Evolutionary conservation across 2,797 vertebrate genomes (phyloP).

Genomic region (Chlorospingus flavigularis): DNA sequence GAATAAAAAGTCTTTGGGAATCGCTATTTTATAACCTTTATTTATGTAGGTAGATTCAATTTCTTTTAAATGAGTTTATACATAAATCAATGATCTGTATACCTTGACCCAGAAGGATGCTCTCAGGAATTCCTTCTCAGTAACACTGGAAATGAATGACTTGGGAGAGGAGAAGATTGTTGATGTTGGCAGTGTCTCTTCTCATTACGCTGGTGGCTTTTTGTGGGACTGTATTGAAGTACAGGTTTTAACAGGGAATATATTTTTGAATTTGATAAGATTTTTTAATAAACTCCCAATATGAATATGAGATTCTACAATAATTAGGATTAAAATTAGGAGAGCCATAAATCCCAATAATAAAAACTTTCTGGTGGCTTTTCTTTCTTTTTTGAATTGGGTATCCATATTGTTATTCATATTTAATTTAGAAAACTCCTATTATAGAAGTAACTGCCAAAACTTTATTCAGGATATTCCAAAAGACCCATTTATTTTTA

Average conservation of each 20-base stretch:
- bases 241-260: neutral
- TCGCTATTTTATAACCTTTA: constrained; percentile 37
- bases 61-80: constrained; percentile 26
- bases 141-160: neutral
- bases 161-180: neutral
- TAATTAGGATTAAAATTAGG: neutral
- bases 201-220: neutral
- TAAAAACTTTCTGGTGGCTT: neutral
- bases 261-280: neutral
- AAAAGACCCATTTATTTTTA: neutral
- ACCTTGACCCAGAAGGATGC: constrained; percentile 3
- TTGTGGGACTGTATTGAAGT: neutral
- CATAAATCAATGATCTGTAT: constrained; percentile 29
- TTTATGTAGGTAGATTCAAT: constrained; percentile 12
- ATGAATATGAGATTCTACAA: neutral
- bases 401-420: neutral
- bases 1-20: constrained; percentile 20
- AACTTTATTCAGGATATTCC: neutral
- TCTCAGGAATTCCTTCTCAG: neutral
- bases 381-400: neutral
- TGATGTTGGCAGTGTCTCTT: neutral
- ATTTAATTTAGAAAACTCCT: neutral
- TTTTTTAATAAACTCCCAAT: neutral
- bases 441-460: neutral
- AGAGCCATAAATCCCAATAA: neutral